phyloP scores from a whole-genome alignment of 2,888 invertebrate genomes.

The Nesidiocoris tenuis region DNA sequence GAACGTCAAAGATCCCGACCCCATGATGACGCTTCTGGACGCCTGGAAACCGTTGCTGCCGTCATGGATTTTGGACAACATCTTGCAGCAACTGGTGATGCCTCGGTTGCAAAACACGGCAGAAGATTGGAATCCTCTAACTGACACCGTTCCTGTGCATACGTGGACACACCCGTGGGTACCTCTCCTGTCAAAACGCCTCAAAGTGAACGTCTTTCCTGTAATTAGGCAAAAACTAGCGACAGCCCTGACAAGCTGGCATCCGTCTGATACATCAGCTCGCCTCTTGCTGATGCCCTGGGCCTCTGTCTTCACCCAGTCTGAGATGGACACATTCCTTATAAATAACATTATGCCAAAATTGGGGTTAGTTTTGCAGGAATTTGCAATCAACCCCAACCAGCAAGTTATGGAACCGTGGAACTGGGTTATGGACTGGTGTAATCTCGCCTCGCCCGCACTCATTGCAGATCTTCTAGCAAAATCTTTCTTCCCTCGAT shows the following conservation, averaged over 20 bases:
- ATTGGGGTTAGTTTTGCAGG: slow-evolving; percentile 64
- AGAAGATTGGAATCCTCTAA: slow-evolving; percentile 90
- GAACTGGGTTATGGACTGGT: slow-evolving; percentile 95
- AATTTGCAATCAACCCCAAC: slow-evolving; percentile 70
- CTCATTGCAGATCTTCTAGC: slow-evolving; percentile 82
- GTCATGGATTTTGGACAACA: slow-evolving; percentile 76
- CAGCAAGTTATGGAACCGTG: slow-evolving; percentile 80
- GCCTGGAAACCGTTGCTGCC: slow-evolving; percentile 80
- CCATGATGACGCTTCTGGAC: slow-evolving; percentile 75
- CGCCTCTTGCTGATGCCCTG: slow-evolving; percentile 89
- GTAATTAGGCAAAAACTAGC: slow-evolving; percentile 89
- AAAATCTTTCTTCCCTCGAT: slow-evolving; percentile 89
- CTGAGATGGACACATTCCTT: slow-evolving; percentile 76
- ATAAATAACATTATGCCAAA: slow-evolving; percentile 87
- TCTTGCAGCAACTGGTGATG: slow-evolving; percentile 78
- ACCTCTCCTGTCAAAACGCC: slow-evolving; percentile 67
- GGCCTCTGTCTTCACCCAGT: slow-evolving; percentile 72
- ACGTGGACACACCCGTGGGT: slow-evolving; percentile 98
- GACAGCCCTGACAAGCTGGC: slow-evolving; percentile 87
- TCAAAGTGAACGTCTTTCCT: slow-evolving; percentile 68
- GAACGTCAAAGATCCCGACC: slow-evolving; percentile 61
- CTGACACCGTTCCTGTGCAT: slow-evolving; percentile 93
- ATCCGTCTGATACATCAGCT: slow-evolving; percentile 91
- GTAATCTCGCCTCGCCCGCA: slow-evolving; percentile 75
- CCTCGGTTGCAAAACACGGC: slow-evolving; percentile 75